A percentile compares a stretch with the other conserved stretches of the same genome.
Evolutionary conservation across 2,113 vertebrate species (phyloP).

Genomic region (Oncorhynchus mykiss): DNA sequence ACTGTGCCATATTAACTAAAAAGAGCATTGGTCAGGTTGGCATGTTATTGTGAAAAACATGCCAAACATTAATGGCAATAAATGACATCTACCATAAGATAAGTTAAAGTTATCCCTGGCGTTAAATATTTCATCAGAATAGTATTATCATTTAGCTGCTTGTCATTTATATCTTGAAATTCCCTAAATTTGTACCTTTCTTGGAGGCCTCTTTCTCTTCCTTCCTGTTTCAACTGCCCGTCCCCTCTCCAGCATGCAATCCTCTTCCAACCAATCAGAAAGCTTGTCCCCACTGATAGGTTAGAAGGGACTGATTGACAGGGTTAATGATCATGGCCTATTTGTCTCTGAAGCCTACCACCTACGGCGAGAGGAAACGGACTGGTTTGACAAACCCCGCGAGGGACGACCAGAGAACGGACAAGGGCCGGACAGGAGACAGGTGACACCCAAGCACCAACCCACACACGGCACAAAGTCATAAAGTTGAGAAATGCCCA

Average conservation of each 20-base stretch:
- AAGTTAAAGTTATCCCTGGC: background rate
- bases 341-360: slow-evolving; percentile 92
- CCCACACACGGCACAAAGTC: background rate
- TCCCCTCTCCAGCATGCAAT: slow-evolving; percentile 12
- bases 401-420: slow-evolving; percentile 88
- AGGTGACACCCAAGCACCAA: slow-evolving; percentile 53
- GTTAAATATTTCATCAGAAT: background rate
- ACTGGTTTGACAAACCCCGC: slow-evolving; percentile 98
- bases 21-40: background rate
- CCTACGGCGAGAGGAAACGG: slow-evolving; percentile 91
- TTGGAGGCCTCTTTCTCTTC: background rate
- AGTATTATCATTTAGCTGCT: background rate
- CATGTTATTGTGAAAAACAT: background rate
- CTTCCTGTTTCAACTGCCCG: background rate
- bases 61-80: background rate
- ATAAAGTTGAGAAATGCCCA: background rate
- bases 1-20: no score
- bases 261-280: background rate
- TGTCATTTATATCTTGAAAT: background rate
- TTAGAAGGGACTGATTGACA: slow-evolving; percentile 50
- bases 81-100: background rate
- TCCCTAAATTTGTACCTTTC: background rate
- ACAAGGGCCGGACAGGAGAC: slow-evolving; percentile 83
- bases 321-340: slow-evolving; percentile 32
- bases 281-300: slow-evolving; percentile 34